These are phyloP conservation scores for Acanthosepion lycidas DNA, from an alignment of 2,888 invertebrate species.

Conservation along the genomic window DNA sequence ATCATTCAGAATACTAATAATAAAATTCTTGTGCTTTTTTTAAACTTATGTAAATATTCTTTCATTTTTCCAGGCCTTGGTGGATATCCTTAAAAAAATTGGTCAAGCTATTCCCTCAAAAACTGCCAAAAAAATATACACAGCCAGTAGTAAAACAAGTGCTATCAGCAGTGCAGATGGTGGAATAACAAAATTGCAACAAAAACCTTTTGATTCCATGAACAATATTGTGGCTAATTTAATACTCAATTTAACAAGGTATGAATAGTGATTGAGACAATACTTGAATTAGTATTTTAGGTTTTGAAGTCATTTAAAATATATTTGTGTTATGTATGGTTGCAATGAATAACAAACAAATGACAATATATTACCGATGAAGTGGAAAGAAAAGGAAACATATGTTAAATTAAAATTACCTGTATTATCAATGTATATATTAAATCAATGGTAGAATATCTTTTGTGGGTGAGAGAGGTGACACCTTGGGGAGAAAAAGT, in stretches of 20 bases:
- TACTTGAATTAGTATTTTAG: background rate
- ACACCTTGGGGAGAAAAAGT: too few relatives aligned
- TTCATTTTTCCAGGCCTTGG: slow-evolving; percentile 65
- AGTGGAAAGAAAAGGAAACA: too few relatives aligned
- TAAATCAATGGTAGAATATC: too few relatives aligned
- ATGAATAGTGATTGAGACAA: background rate
- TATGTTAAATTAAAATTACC: too few relatives aligned
- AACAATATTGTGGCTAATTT: slow-evolving; percentile 76
- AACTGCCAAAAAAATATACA: slow-evolving; percentile 68
- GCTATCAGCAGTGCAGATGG: slow-evolving; percentile 69
- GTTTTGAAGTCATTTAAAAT: background rate
- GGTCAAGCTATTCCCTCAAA: slow-evolving; percentile 67
- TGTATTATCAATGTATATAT: too few relatives aligned
- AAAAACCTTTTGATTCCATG: slow-evolving; percentile 75
- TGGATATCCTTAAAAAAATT: slow-evolving; percentile 72
- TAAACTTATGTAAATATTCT: background rate
- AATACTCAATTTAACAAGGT: slow-evolving; percentile 76
- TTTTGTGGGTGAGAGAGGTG: too few relatives aligned
- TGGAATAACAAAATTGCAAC: slow-evolving; percentile 64
- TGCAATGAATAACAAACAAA: too few relatives aligned
- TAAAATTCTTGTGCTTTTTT: background rate
- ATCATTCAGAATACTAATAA: too few relatives aligned
- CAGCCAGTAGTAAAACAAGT: slow-evolving; percentile 61
- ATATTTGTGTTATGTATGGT: too few relatives aligned
- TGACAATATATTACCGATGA: too few relatives aligned